Evolutionary conservation across 2,113 vertebrate species (phyloP), one percentile per base, ranked within the genome.

Genomic region (Cynopterus brachyotis): DNA sequence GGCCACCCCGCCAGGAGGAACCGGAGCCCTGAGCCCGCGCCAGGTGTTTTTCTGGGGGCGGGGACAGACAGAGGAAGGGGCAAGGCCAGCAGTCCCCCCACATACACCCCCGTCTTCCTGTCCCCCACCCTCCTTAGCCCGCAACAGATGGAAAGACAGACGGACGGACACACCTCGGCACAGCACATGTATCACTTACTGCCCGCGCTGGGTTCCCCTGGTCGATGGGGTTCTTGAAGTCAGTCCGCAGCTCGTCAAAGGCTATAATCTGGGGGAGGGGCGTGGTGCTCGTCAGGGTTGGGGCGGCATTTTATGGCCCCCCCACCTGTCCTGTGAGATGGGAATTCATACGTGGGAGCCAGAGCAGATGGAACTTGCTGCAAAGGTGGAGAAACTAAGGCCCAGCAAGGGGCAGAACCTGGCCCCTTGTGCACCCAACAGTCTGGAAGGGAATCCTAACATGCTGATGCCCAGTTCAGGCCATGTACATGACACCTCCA

Each of bases 211-310:
- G 99, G 98, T 99, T 99, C 98, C 99, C 99, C 98, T 99, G 99
- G 98, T 99, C 99, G 81, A 99, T 99, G 96, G 99, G 99, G 98
- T 99, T 99, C 98, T 99, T 99, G 98, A 99, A 99, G 98, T 99
- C 99, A 75, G 99, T 99, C 97, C 99, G 98, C 95, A 99, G 99
- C 97, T 99, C 99, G 97, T 99, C 99, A 98, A 99, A 99, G 13
- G 99, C 99, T 94, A 99, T 99, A 98, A 99, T 99, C 99, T 99
- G 98, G 81, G 94, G 75, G 83, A 73, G 42, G 95, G 62, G 55
- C 1, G 30, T 37, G 42, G 42, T 50, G 72, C 89, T 47, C 7
- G 53, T 96, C 94, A 96, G 90, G 96, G 96, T 45, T 47, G 94
- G 80, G 79, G 35, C 42, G 50, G 80, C 79, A 47, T 32, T 26